Conservation (phyloP, 2,113 vertebrate species). For the Xiphias gladius region DNA sequence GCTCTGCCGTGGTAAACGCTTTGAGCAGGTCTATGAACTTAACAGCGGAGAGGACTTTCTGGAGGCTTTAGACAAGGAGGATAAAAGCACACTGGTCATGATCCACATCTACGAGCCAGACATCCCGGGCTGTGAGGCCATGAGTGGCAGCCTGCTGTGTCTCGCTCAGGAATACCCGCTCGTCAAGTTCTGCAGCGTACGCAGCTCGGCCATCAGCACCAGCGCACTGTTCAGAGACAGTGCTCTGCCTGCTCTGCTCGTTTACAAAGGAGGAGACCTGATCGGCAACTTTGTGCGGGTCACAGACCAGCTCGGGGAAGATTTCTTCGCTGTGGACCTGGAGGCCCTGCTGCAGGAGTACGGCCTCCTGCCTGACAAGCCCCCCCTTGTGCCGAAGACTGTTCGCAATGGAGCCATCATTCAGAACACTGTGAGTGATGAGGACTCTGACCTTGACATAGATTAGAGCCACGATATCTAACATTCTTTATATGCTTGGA, state of each 20-base stretch:
- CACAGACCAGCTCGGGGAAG: conserved; percentile 97
- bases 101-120: conserved; percentile 96
- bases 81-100: conserved; percentile 90
- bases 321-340: conserved; percentile 97
- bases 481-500: conserved; percentile 13
- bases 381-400: conserved; percentile 81
- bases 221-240: conserved; percentile 91
- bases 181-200: conserved; percentile 95
- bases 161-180: conserved; percentile 93
- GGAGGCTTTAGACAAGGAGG: conserved; percentile 93
- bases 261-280: conserved; percentile 95
- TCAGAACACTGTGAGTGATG: conserved; percentile 84
- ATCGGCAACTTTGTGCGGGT: conserved; percentile 97
- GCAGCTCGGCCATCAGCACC: conserved; percentile 92
- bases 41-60: conserved; percentile 92
- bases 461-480: conserved; percentile 77
- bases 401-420: conserved; percentile 85
- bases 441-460: conserved; percentile 97
- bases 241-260: conserved; percentile 93
- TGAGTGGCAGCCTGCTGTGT: conserved; percentile 94
- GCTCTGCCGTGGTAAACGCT: conserved; percentile 89
- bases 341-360: conserved; percentile 96
- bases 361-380: conserved; percentile 94
- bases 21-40: conserved; percentile 92
- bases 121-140: conserved; percentile 91